Percentiles rank a stretch among this genome's conserved stretches.
These are phyloP conservation scores for Caenorhabditis doughertyi DNA, from an alignment of 2,888 invertebrate genomes.

Conservation along the genomic window DNA sequence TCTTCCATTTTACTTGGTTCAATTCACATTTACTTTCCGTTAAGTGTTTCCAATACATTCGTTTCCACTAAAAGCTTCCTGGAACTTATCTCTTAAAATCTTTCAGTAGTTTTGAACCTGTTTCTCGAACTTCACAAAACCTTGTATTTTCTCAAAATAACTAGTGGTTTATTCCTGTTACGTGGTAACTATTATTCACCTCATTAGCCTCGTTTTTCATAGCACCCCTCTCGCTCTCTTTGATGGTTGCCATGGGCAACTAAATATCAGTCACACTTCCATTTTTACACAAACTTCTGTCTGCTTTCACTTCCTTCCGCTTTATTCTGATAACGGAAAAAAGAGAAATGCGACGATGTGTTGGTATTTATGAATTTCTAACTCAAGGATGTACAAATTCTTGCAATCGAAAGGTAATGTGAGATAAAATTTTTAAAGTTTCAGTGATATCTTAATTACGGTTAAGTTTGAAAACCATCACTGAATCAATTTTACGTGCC, in stretches of 20 bases:
- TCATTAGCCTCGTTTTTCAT: constrained; percentile 1
- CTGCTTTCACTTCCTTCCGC: neutral
- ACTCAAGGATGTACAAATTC: constrained; percentile 21
- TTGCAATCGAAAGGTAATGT: constrained; percentile 2
- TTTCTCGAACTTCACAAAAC: neutral
- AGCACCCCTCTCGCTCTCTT: neutral
- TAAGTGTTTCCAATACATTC: no score
- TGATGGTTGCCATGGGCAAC: neutral
- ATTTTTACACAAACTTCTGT: constrained; percentile 4
- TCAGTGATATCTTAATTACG: no score
- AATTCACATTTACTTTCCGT: no score
- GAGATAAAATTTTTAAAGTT: no score
- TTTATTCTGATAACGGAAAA: neutral
- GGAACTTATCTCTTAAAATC: no score
- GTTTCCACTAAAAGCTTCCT: no score
- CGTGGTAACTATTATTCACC: neutral
- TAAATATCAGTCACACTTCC: neutral
- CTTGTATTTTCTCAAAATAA: neutral
- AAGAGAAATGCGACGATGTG: constrained; percentile 1
- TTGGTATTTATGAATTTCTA: neutral
- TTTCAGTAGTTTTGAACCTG: no score
- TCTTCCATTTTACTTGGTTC: no score
- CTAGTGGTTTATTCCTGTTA: neutral
- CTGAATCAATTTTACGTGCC: no score
- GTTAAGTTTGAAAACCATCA: no score